Evolutionary conservation across 1,140 invertebrate species (phyloP).

Genomic region (Tribolium madens): DNA sequence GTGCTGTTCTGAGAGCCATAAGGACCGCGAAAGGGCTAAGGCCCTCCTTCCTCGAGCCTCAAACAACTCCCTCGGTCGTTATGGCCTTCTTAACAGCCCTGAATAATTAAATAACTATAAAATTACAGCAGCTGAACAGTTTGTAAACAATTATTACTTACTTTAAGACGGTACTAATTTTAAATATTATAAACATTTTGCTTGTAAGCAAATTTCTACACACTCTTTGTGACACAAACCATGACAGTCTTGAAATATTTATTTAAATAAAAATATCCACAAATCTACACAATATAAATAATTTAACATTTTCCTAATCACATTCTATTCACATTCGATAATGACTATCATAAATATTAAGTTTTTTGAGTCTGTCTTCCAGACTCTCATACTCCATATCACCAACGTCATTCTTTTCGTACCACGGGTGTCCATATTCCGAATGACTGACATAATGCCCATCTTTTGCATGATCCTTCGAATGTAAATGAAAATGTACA

Average conservation of each 20-base stretch:
- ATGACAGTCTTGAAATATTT: background rate
- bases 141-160: too few relatives aligned
- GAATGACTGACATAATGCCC: slow-evolving; percentile 16
- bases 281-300: slow-evolving; percentile 15
- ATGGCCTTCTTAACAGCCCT: too few relatives aligned
- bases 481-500: slow-evolving; percentile 56
- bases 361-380: slow-evolving; percentile 1
- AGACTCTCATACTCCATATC: slow-evolving; percentile 12
- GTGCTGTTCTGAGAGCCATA: too few relatives aligned
- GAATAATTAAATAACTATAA: too few relatives aligned
- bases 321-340: background rate
- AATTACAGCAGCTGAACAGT: too few relatives aligned
- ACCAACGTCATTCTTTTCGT: slow-evolving; percentile 7
- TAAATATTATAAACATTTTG: too few relatives aligned
- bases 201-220: too few relatives aligned
- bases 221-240: too few relatives aligned
- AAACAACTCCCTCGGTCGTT: too few relatives aligned
- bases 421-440: slow-evolving; percentile 13
- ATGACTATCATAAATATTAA: slow-evolving; percentile 24
- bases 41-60: too few relatives aligned
- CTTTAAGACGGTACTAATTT: too few relatives aligned
- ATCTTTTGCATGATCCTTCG: slow-evolving; percentile 39
- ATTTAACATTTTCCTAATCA: background rate
- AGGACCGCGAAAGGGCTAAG: too few relatives aligned
- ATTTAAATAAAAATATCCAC: slow-evolving; percentile 13